Evolutionary conservation across 2,888 invertebrate genomes (phyloP), one percentile per base, ranked within the genome.

Genomic region (Alsophila aescularia): DNA sequence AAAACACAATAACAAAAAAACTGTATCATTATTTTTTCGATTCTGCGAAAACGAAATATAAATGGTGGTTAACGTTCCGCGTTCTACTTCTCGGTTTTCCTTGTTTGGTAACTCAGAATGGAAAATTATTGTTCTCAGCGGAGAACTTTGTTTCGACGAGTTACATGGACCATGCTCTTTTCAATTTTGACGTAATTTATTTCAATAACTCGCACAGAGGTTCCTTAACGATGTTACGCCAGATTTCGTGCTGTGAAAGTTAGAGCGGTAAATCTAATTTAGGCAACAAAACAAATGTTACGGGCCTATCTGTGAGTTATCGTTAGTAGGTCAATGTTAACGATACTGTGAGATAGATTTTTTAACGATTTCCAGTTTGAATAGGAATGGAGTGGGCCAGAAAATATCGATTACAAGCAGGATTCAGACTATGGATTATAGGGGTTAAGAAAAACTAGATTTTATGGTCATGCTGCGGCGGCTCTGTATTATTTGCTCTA

Each of bases 21-120:
- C 54, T 64, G 58, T 67, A 57, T 69, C 67, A 75, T 73, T 75
- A 73, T 75, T 77, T 70, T 67, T 55, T 60, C 58, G 66, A 64
- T 60, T 61, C 66, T 56, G 54, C 58, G 64, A 64, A 66, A 67
- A 61, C 58, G 58, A 64, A 62, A 68, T 24, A 58, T 58, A 44
- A 53, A 37, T 47, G 40, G 35, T 18, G 36, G 53, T 18, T 13
- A 35, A 41, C 13, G 12, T 29, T 37, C 12, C 14, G 14, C 44
- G 69, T 69, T 58, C 66, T 60, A 60, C 60, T 70, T 72, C 75
- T 68, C 56, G 60, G 67, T 67, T 54, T 67, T 64, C 61, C 58
- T 70, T 67, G 72, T 71, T 75, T 66, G 57, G 64, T 65, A 56
- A 54, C 66, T 51, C 56, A 60, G 59, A 73, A 70, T 72, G 69